Conservation (phyloP, 2,888 invertebrate genomes). For the Ichneumoninae sp. region DNA sequence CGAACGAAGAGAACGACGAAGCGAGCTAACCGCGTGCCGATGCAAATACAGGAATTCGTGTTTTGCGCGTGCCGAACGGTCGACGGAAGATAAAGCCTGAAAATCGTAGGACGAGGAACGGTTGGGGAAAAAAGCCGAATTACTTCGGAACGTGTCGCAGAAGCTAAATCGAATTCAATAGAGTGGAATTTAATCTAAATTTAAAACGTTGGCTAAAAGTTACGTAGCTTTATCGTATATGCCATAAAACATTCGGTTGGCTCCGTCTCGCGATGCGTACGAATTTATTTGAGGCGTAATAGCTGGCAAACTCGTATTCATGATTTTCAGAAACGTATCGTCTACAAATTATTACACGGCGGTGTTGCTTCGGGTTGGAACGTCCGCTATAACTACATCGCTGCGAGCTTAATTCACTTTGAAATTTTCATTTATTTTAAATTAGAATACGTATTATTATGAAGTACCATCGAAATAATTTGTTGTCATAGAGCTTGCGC, state of each 20-base stretch:
- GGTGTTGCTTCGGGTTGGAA: not conserved
- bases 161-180: slow-evolving; percentile 65
- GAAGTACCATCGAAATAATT: slow-evolving; percentile 19
- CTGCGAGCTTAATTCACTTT: not conserved
- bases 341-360: not conserved
- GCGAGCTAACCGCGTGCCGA: slow-evolving; percentile 41
- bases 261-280: not conserved
- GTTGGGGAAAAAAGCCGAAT: slow-evolving; percentile 48
- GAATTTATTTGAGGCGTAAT: slow-evolving; percentile 13
- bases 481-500: not conserved
- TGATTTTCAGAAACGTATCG: slow-evolving; percentile 18
- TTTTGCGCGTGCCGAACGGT: slow-evolving; percentile 36
- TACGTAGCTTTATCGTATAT: slow-evolving; percentile 27
- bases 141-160: slow-evolving; percentile 59
- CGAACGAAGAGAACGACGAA: slow-evolving; percentile 15
- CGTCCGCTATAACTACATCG: not conserved
- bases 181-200: slow-evolving; percentile 63
- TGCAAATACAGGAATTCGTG: slow-evolving; percentile 58
- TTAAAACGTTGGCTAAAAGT: slow-evolving; percentile 55
- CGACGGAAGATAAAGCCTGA: slow-evolving; percentile 38
- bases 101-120: slow-evolving; percentile 43
- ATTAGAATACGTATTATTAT: not conserved
- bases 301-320: not conserved
- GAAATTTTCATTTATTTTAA: slow-evolving; percentile 2
- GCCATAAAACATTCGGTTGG: slow-evolving; percentile 29